These are phyloP conservation scores for Drosophila sucinea DNA, from an alignment of 1,140 invertebrate species.

Conservation along the genomic window DNA sequence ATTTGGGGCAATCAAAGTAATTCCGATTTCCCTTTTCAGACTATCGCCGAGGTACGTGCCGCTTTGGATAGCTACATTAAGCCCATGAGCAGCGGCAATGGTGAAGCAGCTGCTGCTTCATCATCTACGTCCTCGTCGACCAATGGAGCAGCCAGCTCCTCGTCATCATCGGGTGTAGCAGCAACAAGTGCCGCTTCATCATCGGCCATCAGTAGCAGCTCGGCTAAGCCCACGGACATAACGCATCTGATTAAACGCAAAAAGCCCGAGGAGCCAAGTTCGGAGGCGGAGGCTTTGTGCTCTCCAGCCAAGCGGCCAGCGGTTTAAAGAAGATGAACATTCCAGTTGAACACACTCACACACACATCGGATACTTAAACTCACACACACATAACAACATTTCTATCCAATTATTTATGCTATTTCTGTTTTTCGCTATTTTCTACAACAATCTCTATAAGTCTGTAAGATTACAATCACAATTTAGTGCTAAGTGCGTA, in stretches of 20 bases:
- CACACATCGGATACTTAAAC: constrained; percentile 46
- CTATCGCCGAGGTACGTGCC: constrained; percentile 77
- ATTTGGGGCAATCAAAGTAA: background rate
- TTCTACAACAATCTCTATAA: constrained; percentile 68
- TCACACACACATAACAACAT: constrained; percentile 24
- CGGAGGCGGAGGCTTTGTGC: constrained; percentile 72
- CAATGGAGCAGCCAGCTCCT: constrained; percentile 53
- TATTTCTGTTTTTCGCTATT: constrained; percentile 63
- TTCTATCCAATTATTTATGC: constrained; percentile 53
- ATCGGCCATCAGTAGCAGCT: constrained; percentile 70
- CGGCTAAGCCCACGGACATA: constrained; percentile 78
- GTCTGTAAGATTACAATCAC: constrained; percentile 76
- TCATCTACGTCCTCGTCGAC: constrained; percentile 44
- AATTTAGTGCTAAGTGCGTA: constrained; percentile 74
- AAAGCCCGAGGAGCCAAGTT: constrained; percentile 78
- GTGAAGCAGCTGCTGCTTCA: constrained; percentile 57
- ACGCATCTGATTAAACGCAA: constrained; percentile 82
- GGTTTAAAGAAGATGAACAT: constrained; percentile 61
- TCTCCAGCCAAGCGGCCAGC: constrained; percentile 77
- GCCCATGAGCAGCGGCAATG: constrained; percentile 58
- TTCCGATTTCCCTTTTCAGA: constrained; percentile 37
- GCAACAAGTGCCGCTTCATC: constrained; percentile 43
- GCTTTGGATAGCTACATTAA: constrained; percentile 79
- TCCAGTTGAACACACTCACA: constrained; percentile 54
- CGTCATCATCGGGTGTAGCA: constrained; percentile 40